Evolutionary conservation across 2,888 invertebrate genomes (phyloP).

Genomic region (Axea sp.): DNA sequence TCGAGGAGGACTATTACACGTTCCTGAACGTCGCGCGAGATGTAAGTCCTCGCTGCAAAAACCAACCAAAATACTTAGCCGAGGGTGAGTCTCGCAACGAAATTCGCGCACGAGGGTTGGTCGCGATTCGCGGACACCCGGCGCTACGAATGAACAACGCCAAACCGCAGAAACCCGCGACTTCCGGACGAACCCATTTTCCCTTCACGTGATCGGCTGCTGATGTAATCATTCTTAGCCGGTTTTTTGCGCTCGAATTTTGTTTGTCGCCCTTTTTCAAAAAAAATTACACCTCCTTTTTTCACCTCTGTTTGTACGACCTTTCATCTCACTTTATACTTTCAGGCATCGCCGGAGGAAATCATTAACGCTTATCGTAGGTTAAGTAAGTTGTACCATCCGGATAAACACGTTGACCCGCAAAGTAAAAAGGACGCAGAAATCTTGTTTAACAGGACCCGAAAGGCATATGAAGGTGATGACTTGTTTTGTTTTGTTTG

Average conservation of each 20-base stretch:
- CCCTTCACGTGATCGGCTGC: constrained; percentile 69
- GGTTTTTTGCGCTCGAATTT: neutral
- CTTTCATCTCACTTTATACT: neutral
- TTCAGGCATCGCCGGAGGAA: constrained; percentile 93
- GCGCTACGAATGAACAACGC: too few species aligned
- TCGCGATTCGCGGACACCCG: too few species aligned
- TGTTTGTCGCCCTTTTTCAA: too few species aligned
- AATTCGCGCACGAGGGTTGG: too few species aligned
- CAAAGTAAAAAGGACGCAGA: constrained; percentile 93
- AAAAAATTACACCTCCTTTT: too few species aligned
- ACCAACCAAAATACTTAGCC: too few species aligned
- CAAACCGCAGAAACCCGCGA: too few species aligned
- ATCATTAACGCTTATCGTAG: constrained; percentile 95
- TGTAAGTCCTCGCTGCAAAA: constrained; percentile 81
- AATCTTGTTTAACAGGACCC: constrained; percentile 93
- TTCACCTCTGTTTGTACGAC: too few species aligned
- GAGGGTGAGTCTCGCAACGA: too few species aligned
- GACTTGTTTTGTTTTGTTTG: neutral
- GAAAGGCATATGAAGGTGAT: constrained; percentile 94
- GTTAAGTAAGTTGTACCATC: constrained; percentile 96
- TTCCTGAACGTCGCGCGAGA: constrained; percentile 91
- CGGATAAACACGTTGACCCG: constrained; percentile 95
- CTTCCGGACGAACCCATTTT: neutral
- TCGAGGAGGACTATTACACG: constrained; percentile 93
- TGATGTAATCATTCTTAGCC: constrained; percentile 64